Evolutionary conservation across 1,140 invertebrate species (phyloP).

Genomic region (Gonioctena quinquepunctata): DNA sequence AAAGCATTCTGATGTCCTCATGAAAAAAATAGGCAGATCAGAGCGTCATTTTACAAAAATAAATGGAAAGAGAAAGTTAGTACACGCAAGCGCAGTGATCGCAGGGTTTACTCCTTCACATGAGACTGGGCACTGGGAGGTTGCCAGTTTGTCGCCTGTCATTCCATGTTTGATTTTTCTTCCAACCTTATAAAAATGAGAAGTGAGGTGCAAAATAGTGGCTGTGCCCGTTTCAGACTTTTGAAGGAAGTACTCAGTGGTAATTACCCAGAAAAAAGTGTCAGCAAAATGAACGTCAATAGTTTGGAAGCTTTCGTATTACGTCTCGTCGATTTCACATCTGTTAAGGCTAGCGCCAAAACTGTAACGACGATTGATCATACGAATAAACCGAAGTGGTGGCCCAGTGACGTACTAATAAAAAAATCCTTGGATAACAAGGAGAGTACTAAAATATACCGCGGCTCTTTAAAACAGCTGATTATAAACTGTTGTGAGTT

Average conservation of each 20-base stretch:
- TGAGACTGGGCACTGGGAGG: neutral
- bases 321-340: constrained; percentile 30
- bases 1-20: neutral
- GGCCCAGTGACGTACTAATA: constrained; percentile 32
- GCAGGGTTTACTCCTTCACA: neutral
- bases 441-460: neutral
- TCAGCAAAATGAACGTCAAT: constrained; percentile 32
- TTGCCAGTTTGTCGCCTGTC: constrained; percentile 9
- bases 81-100: neutral
- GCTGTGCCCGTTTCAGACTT: neutral
- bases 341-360: constrained; percentile 9
- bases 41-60: neutral
- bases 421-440: neutral
- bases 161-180: neutral
- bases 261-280: constrained; percentile 28
- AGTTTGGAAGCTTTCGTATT: constrained; percentile 33
- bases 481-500: constrained; percentile 32
- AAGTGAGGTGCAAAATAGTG: neutral
- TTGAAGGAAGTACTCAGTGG: constrained; percentile 29
- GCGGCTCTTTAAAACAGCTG: neutral
- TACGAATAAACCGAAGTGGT: constrained; percentile 33
- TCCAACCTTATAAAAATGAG: neutral
- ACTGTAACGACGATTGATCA: constrained; percentile 12
- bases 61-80: neutral
- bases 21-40: neutral